Evolutionary conservation across 1,140 invertebrate species (phyloP).

Genomic region (Pygmarrhopalites habei): DNA sequence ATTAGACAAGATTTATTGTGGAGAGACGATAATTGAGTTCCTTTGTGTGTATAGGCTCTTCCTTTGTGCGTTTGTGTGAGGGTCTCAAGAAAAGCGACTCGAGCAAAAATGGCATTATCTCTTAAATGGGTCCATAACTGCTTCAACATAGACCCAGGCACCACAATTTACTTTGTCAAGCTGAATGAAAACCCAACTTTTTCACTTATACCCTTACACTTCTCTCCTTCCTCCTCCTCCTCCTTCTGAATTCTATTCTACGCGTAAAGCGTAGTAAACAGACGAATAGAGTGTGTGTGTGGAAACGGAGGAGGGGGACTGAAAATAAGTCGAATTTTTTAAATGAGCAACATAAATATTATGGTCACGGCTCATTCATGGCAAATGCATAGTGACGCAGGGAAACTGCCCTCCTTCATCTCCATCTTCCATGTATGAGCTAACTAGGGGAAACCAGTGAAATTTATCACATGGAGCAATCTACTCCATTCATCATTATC

Average conservation of each 20-base stretch:
- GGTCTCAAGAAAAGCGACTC: neutral
- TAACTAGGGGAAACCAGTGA: too few relatives aligned
- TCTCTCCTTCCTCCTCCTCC: neutral
- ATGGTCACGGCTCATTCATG: constrained; percentile 2
- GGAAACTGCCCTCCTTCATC: too few relatives aligned
- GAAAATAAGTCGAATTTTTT: too few relatives aligned
- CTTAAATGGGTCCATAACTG: constrained; percentile 11
- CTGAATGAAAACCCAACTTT: constrained; percentile 2
- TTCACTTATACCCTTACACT: constrained; percentile 2
- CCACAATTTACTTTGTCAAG: constrained; percentile 12
- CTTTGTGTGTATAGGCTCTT: neutral
- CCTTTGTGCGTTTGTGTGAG: constrained; percentile 6
- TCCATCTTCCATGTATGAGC: too few relatives aligned
- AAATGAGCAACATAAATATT: constrained; percentile 11
- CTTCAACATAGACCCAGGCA: constrained; percentile 8
- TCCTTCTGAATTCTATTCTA: neutral
- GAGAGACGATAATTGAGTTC: constrained; percentile 1
- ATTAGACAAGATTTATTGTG: constrained; percentile 1
- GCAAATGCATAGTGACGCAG: too few relatives aligned
- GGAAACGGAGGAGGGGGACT: too few relatives aligned
- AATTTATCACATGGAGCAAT: too few relatives aligned
- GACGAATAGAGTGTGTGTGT: too few relatives aligned
- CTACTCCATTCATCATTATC: neutral
- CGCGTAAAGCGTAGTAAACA: too few relatives aligned
- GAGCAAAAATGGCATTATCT: constrained; percentile 11